These are phyloP conservation scores for Tragelaphus oryx DNA, from an alignment of 2,797 vertebrate species.

Conservation along the genomic window DNA sequence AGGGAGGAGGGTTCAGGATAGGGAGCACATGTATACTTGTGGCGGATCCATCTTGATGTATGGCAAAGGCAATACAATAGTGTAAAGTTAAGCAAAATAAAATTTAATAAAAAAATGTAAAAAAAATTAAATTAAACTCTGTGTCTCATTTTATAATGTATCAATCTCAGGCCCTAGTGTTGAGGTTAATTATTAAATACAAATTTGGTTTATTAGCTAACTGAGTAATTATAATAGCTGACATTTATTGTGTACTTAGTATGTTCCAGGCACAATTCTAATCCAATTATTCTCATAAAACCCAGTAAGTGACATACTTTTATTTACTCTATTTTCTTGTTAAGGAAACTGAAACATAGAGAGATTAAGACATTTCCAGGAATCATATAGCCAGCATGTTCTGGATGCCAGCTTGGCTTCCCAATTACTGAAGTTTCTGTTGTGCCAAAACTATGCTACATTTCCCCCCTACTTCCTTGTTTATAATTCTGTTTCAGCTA, in stretches of 20 bases:
- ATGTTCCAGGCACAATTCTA: background rate
- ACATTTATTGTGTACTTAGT: background rate
- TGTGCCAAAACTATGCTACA: background rate
- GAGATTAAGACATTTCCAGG: background rate
- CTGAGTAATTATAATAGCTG: background rate
- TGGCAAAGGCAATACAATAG: too few relatives aligned
- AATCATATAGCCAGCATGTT: background rate
- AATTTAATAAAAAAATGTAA: too few relatives aligned
- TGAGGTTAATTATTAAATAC: background rate
- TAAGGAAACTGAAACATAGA: background rate
- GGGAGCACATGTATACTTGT: too few relatives aligned
- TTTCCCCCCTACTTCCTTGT: background rate
- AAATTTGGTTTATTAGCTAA: slow-evolving; percentile 2
- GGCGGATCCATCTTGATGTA: too few relatives aligned
- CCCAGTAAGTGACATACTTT: background rate
- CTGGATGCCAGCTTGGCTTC: background rate
- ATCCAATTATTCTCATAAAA: background rate
- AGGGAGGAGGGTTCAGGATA: too few relatives aligned
- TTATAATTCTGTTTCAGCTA: background rate
- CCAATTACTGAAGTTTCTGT: background rate
- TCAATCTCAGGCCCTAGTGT: background rate
- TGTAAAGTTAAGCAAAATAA: too few relatives aligned
- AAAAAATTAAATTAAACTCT: background rate
- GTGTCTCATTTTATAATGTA: background rate
- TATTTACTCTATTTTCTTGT: background rate